A percentile compares a stretch with the other conserved stretches of the same genome.
These are phyloP conservation scores for Apostichopus californicus DNA, from an alignment of 35 echinoderm and acorn worm species.

Conservation along the genomic window DNA sequence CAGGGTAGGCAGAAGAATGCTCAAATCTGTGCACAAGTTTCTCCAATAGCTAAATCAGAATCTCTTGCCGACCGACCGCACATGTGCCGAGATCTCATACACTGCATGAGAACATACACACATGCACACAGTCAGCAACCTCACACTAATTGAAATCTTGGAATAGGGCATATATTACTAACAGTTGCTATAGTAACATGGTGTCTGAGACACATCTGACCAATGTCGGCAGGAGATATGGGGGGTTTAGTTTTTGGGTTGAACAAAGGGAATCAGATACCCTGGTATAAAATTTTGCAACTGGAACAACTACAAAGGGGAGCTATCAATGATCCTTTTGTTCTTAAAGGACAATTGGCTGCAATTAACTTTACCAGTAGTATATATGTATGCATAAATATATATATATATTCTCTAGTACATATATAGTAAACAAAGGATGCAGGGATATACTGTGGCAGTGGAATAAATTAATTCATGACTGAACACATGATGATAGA, in stretches of 20 bases:
- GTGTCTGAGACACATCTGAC: slow-evolving; percentile 30
- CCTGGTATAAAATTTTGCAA: neutral
- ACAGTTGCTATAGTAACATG: slow-evolving; percentile 23
- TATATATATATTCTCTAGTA: too few relatives aligned
- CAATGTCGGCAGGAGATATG: slow-evolving; percentile 27
- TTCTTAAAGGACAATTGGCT: too few relatives aligned
- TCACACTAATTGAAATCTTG: slow-evolving; percentile 18
- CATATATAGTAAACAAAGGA: neutral
- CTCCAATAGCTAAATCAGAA: neutral
- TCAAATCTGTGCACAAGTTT: neutral
- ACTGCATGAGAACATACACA: neutral
- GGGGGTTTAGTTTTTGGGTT: neutral
- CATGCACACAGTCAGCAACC: slow-evolving; percentile 25
- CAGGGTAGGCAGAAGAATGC: neutral
- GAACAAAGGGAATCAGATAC: slow-evolving; percentile 42
- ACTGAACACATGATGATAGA: neutral
- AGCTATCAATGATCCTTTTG: too few relatives aligned
- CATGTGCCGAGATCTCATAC: neutral
- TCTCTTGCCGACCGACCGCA: neutral
- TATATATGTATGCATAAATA: too few relatives aligned
- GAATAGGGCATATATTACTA: slow-evolving; percentile 42
- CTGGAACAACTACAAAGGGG: neutral
- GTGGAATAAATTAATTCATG: neutral
- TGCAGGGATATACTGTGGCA: neutral
- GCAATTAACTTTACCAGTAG: too few relatives aligned